These are phyloP conservation scores for Falco concolor DNA, from an alignment of 2,797 vertebrate genomes.

Conservation along the genomic window DNA sequence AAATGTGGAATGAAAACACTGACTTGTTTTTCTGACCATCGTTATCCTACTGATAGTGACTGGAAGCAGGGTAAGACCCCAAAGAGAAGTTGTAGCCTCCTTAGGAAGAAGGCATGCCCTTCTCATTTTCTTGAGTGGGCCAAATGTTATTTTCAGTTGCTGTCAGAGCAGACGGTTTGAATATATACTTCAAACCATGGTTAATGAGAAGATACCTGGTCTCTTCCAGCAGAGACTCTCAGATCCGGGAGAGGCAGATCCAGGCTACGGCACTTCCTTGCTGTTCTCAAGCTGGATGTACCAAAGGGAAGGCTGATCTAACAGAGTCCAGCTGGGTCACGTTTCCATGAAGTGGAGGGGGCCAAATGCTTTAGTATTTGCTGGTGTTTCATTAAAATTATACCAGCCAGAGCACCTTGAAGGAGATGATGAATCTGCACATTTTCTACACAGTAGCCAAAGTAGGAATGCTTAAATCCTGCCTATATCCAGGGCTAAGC, in stretches of 20 bases:
- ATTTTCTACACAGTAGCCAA: not conserved
- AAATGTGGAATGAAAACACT: not conserved
- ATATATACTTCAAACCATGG: not conserved
- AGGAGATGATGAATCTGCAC: not conserved
- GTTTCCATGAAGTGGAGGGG: not conserved
- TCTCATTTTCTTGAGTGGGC: not conserved
- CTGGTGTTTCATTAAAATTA: not conserved
- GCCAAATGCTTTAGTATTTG: not conserved
- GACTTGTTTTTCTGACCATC: not conserved
- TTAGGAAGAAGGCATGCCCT: not conserved
- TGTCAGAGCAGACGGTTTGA: not conserved
- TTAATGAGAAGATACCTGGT: not conserved
- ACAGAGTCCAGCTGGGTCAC: not conserved
- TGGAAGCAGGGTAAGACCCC: not conserved
- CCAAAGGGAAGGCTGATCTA: not conserved
- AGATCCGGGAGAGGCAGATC: not conserved
- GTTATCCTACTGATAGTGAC: not conserved
- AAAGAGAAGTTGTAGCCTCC: not conserved
- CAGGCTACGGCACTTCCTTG: not conserved
- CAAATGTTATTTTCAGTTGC: not conserved
- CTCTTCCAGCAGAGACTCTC: not conserved
- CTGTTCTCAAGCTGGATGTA: not conserved
- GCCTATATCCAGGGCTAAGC: constrained; percentile 29
- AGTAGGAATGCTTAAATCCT: constrained; percentile 35
- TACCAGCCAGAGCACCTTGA: not conserved